Evolutionary conservation across 2,888 invertebrate species (phyloP).

Genomic region (Pyralis farinalis): DNA sequence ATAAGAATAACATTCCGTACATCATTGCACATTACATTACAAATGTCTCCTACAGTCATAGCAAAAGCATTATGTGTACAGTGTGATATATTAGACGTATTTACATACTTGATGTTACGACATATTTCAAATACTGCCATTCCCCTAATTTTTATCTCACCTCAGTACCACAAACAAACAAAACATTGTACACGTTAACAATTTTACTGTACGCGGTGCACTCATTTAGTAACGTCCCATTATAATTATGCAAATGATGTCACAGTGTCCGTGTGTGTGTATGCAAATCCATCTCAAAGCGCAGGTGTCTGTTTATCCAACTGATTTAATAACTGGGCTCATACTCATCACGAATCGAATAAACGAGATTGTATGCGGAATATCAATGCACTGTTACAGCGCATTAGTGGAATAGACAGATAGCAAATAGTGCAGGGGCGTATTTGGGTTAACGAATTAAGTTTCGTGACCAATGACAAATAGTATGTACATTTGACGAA

Average conservation of each 20-base stretch:
- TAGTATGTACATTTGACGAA: neutral
- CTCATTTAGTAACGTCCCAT: conserved; percentile 30
- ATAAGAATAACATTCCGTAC: no score
- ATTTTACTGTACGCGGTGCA: conserved; percentile 20
- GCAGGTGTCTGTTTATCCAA: conserved; percentile 65
- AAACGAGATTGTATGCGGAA: conserved; percentile 55
- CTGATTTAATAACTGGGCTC: conserved; percentile 74
- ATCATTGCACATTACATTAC: no score
- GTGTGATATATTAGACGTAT: no score
- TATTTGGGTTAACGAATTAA: conserved; percentile 20
- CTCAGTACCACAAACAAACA: neutral
- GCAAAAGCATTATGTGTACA: no score
- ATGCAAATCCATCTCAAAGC: conserved; percentile 44
- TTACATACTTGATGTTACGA: no score
- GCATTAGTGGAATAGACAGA: conserved; percentile 67
- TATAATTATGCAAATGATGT: conserved; percentile 50
- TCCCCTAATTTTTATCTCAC: no score
- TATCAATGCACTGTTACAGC: conserved; percentile 61
- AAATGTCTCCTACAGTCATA: no score
- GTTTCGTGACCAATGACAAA: neutral
- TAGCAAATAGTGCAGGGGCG: conserved; percentile 51
- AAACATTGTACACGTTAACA: neutral
- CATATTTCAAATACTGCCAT: no score
- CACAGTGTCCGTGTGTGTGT: conserved; percentile 29
- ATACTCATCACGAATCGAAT: conserved; percentile 52